These are phyloP conservation scores for Graphium colonna DNA, from an alignment of 2,888 invertebrate species.

Conservation along the genomic window DNA sequence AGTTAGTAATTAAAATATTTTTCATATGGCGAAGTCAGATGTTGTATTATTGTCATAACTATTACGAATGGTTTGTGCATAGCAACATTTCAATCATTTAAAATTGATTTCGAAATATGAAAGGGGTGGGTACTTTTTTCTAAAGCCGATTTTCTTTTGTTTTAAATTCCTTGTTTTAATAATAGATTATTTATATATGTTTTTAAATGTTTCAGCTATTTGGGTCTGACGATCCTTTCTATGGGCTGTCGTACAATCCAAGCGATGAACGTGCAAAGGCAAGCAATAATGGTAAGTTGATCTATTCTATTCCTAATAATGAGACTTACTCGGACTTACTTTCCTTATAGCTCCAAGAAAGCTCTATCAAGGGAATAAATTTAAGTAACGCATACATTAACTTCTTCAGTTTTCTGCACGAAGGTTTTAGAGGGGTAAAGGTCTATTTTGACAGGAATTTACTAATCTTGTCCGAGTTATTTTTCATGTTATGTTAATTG, in stretches of 20 bases:
- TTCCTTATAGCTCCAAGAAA: neutral
- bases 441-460: conserved; percentile 1
- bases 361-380: neutral
- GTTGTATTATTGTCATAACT: neutral
- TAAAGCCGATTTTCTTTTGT: conserved; percentile 1
- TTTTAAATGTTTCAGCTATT: conserved; percentile 59
- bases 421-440: neutral
- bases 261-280: conserved; percentile 60
- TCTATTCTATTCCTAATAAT: neutral
- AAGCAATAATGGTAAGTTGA: conserved; percentile 58
- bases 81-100: neutral
- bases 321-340: conserved; percentile 2
- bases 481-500: conserved; percentile 73
- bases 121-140: conserved; percentile 17
- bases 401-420: neutral
- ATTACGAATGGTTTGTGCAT: neutral
- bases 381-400: neutral
- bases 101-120: neutral
- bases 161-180: neutral
- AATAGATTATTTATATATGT: neutral
- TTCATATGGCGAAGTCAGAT: neutral
- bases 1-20: neutral
- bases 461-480: conserved; percentile 37
- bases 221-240: conserved; percentile 74
- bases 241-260: conserved; percentile 64